phyloP scores from a whole-genome alignment of 2,797 vertebrate genomes.

The Sebastes jordani region DNA sequence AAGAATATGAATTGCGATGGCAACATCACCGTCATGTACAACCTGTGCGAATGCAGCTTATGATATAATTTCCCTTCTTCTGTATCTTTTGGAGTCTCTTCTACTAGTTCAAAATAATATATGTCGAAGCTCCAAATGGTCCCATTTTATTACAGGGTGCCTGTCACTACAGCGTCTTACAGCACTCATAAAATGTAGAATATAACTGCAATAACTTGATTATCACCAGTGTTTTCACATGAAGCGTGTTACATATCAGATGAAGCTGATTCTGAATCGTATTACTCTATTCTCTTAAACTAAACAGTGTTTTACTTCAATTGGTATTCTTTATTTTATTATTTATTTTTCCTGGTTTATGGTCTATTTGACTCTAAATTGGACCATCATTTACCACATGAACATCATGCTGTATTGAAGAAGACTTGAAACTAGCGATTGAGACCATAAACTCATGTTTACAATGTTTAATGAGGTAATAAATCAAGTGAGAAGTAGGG shows the following conservation, averaged over 20 bases:
- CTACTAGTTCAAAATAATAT: neutral
- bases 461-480: no score
- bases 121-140: neutral
- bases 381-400: no score
- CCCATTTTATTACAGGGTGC: neutral
- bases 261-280: neutral
- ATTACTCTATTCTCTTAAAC: neutral
- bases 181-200: neutral
- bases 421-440: no score
- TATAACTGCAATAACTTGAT: neutral
- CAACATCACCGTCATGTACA: neutral
- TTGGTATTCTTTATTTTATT: neutral
- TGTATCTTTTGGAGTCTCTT: neutral
- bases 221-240: neutral
- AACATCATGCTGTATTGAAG: no score
- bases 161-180: neutral
- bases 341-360: no score
- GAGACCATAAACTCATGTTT: no score
- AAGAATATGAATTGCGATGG: neutral
- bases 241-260: neutral
- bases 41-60: neutral
- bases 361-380: no score
- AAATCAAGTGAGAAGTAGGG: no score
- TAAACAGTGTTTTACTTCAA: neutral
- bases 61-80: neutral